Base-by-base conservation (phyloP, 2,113 vertebrate species). In the Isichthys henryi region DNA sequence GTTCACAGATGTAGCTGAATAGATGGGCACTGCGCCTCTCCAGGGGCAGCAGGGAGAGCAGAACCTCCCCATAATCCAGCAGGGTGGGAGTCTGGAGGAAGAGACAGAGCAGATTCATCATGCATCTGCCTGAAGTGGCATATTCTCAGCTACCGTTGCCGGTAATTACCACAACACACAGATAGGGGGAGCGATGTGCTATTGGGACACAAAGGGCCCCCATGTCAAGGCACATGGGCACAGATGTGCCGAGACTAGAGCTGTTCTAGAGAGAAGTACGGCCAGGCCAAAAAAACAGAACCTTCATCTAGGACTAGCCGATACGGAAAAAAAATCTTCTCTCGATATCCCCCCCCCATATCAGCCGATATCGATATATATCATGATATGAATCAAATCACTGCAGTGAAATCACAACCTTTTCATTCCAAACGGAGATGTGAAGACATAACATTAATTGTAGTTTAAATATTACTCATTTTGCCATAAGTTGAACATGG, bases 1-100 rank as follows among this genome's bases (percentile, higher is more conserved):
- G 97, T 89, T 99, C 98, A 0, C 97, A 99, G 91, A 99, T 96
- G 93, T 99, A 99, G 93, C 97, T 95, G 93, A 97, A 99, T 3
- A 99, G 95, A 92, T 98, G 96, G 88, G 94, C 90, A 50, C 97
- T 97, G 89, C 95, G 95, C 45, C 96, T 94, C 46, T 97, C 96
- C 92, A 96, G 74, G 0, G 94, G 95, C n/a, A 96, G 88, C 21
- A 98, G 91, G 0, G 95, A 95, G 89, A 97, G 93, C 53, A 99
- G 93, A 45, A 99, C 96, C 43, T 98, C 97, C n/a, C 97, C 97
- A 17, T 98, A 99, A 92, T 99, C 98, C 39, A 99, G 94, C 91
- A 99, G 93, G 0, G 97, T 98, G 58, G 98, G 97, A 43, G 95
- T 95, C 98, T 99, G 92, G n/a, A 46, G 53, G 35, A 46, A 86